phyloP scores from a whole-genome alignment of 2,888 invertebrate genomes.

The Polymixis flavicincta region DNA sequence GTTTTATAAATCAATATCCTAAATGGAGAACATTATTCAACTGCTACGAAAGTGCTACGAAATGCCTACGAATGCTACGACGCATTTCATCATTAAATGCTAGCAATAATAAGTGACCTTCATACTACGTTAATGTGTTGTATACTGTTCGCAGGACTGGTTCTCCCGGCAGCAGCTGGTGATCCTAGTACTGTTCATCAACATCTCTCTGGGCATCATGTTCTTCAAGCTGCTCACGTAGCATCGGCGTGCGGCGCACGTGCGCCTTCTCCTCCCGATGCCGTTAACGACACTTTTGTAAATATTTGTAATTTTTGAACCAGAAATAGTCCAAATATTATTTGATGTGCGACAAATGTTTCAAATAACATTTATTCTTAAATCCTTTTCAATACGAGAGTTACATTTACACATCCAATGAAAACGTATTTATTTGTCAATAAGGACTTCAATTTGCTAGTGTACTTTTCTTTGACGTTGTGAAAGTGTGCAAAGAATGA shows the following conservation, averaged over 20 bases:
- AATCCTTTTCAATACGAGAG: constrained; percentile 73
- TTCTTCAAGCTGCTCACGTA: constrained; percentile 99
- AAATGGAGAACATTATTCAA: not conserved
- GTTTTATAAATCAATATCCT: not conserved
- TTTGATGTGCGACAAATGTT: constrained; percentile 78
- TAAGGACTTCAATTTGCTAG: constrained; percentile 87
- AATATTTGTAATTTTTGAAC: constrained; percentile 81
- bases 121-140: not conserved
- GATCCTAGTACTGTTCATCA: constrained; percentile 97
- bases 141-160: constrained; percentile 94
- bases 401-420: constrained; percentile 69
- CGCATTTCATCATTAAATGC: not conserved
- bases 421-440: constrained; percentile 78
- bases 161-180: constrained; percentile 98
- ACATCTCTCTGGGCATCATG: constrained; percentile 98
- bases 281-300: constrained; percentile 78
- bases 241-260: constrained; percentile 91
- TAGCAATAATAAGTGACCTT: not conserved
- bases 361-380: constrained; percentile 75
- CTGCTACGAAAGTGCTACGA: constrained; percentile 57
- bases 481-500: constrained; percentile 84
- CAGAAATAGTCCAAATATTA: constrained; percentile 78
- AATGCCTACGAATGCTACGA: constrained; percentile 37
- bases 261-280: constrained; percentile 76
- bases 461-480: constrained; percentile 84